Conservation (phyloP, 2,888 invertebrate genomes). For the Gibbula magus region DNA sequence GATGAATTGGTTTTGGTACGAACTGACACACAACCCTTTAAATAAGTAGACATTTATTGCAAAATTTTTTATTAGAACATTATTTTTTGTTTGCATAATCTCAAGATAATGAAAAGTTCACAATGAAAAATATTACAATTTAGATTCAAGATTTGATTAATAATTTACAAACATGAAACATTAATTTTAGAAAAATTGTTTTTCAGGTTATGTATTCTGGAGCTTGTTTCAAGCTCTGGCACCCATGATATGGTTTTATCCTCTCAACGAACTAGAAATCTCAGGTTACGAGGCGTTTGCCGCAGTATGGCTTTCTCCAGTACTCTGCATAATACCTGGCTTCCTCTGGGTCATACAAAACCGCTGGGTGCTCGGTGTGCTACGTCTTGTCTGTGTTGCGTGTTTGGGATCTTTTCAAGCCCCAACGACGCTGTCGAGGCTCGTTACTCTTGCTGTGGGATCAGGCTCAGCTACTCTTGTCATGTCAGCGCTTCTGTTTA, state of each 20-base stretch:
- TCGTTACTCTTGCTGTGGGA: conserved; percentile 68
- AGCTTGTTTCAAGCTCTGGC: conserved; percentile 73
- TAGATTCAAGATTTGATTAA: no score
- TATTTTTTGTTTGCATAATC: no score
- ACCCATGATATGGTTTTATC: conserved; percentile 76
- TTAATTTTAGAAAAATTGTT: background rate
- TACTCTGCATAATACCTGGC: conserved; percentile 52
- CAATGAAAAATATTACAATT: no score
- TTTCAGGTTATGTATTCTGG: conserved; percentile 73
- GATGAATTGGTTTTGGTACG: no score
- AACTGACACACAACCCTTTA: no score
- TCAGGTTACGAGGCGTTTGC: conserved; percentile 75
- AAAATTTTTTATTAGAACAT: no score
- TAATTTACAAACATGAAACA: background rate
- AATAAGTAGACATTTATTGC: no score
- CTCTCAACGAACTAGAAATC: conserved; percentile 74
- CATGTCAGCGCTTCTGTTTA: conserved; percentile 68
- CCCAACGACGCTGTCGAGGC: conserved; percentile 64
- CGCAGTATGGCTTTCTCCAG: conserved; percentile 68
- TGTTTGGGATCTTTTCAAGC: conserved; percentile 73
- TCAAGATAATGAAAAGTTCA: no score
- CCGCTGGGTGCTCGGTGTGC: conserved; percentile 53
- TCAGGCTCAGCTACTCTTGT: conserved; percentile 67
- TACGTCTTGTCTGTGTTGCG: conserved; percentile 62
- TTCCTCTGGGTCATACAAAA: conserved; percentile 53